Evolutionary conservation across 2,888 invertebrate species (phyloP).

Genomic region (Patella caerulea): DNA sequence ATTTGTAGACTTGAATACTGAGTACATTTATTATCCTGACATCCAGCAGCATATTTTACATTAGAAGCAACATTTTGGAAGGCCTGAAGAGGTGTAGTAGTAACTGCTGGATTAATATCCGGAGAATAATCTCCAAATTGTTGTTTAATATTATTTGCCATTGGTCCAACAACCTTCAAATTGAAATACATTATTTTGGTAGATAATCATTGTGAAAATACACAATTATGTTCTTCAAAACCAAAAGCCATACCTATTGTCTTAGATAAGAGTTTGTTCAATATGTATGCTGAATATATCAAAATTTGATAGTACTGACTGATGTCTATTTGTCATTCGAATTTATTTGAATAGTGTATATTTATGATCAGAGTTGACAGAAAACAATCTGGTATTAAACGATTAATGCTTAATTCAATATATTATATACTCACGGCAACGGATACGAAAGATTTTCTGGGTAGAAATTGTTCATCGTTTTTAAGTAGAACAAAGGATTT

Average conservation of each 20-base stretch:
- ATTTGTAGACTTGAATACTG: slow-evolving; percentile 46
- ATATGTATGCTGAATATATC: no score
- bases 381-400: no score
- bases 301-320: no score
- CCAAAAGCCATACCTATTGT: no score
- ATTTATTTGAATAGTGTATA: no score
- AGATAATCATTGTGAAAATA: no score
- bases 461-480: slow-evolving; percentile 42
- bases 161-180: slow-evolving; percentile 65
- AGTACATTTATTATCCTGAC: slow-evolving; percentile 48
- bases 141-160: slow-evolving; percentile 58
- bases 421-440: slow-evolving; percentile 35
- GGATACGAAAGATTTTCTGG: slow-evolving; percentile 32
- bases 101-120: slow-evolving; percentile 40
- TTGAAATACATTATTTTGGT: not conserved
- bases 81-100: slow-evolving; percentile 53
- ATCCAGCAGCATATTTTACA: slow-evolving; percentile 53
- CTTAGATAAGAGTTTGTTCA: no score
- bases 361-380: no score
- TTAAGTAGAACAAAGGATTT: slow-evolving; percentile 58
- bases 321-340: no score
- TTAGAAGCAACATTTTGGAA: slow-evolving; percentile 41
- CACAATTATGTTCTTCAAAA: no score
- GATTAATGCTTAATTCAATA: no score
- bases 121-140: slow-evolving; percentile 65